Conservation (phyloP, 2,888 invertebrate species). For the Plebejus anna region DNA sequence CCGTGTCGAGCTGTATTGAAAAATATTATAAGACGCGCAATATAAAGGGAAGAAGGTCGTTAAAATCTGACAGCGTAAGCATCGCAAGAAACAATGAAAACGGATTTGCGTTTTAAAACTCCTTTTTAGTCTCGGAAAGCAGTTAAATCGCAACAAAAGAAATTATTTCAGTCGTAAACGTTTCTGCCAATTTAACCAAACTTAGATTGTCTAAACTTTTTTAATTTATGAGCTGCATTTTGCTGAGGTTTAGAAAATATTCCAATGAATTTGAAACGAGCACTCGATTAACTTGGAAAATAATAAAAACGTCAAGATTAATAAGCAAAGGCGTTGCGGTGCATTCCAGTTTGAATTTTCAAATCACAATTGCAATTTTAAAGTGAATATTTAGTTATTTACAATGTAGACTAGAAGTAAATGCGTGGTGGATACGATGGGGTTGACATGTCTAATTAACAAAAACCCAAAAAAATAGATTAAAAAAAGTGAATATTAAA, state of each 20-base stretch:
- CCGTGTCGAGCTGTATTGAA: not conserved
- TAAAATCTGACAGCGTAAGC: not conserved
- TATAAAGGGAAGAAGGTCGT: not conserved
- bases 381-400: not conserved
- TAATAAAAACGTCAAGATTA: constrained; percentile 7
- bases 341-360: not conserved
- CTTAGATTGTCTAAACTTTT: constrained; percentile 4
- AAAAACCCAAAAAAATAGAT: no score
- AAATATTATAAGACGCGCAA: not conserved
- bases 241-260: not conserved
- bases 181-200: constrained; percentile 6
- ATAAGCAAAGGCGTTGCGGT: not conserved
- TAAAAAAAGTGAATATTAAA: not conserved
- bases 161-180: constrained; percentile 1
- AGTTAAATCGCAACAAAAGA: constrained; percentile 11
- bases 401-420: no score
- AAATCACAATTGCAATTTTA: not conserved
- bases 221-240: constrained; percentile 4
- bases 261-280: not conserved
- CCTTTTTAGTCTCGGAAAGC: not conserved
- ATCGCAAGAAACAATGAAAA: not conserved
- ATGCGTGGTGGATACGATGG: no score
- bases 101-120: not conserved
- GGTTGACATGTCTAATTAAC: no score
- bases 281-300: not conserved